phyloP scores from a whole-genome alignment of 2,888 invertebrate species.

The Agrenia bidenticulata region DNA sequence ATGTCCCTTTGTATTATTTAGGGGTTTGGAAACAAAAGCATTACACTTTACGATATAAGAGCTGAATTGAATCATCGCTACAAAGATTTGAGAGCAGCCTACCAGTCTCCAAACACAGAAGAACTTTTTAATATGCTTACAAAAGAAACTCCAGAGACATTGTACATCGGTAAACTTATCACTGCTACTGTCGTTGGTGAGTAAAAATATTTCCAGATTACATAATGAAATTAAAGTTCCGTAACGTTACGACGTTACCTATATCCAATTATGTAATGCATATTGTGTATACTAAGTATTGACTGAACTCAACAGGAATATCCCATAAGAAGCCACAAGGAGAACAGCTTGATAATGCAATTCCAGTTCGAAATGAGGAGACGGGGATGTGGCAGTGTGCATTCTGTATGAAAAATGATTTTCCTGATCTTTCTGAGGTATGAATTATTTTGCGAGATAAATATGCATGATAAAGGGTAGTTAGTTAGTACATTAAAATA shows the following conservation, averaged over 20 bases:
- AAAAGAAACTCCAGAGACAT: slow-evolving; percentile 92
- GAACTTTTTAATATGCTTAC: slow-evolving; percentile 93
- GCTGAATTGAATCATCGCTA: slow-evolving; percentile 92
- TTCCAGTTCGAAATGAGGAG: slow-evolving; percentile 91
- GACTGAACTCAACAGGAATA: slow-evolving; percentile 66
- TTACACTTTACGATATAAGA: slow-evolving; percentile 94
- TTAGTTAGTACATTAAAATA: neutral
- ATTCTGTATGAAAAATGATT: slow-evolving; percentile 93
- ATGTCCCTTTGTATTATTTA: too few relatives aligned
- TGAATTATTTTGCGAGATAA: neutral
- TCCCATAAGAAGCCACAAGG: slow-evolving; percentile 84
- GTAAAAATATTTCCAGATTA: neutral
- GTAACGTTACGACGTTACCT: too few relatives aligned
- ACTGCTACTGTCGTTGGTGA: slow-evolving; percentile 68
- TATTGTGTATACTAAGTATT: too few relatives aligned
- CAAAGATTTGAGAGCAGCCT: slow-evolving; percentile 81
- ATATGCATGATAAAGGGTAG: neutral
- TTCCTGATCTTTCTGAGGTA: slow-evolving; percentile 87
- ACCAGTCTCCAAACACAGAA: slow-evolving; percentile 76
- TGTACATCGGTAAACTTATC: slow-evolving; percentile 86
- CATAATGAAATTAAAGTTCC: too few relatives aligned
- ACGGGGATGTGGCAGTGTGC: slow-evolving; percentile 97
- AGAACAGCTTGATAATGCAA: slow-evolving; percentile 92
- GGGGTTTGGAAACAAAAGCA: slow-evolving; percentile 84
- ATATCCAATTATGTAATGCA: too few relatives aligned